Conservation (phyloP, 2,888 invertebrate genomes). For the Cotesia congregata region DNA sequence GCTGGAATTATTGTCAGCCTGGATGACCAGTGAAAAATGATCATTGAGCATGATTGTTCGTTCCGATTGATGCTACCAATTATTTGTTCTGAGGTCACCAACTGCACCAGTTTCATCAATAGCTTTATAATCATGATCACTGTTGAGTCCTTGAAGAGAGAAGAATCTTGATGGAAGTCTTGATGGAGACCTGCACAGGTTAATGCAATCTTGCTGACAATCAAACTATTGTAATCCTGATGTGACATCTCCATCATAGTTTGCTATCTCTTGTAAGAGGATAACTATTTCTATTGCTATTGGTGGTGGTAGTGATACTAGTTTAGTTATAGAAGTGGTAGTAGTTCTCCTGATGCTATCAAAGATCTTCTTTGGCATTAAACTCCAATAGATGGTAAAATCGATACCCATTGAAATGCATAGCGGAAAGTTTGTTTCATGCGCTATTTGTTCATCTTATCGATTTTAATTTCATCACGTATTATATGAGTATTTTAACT, state of each 20-base stretch:
- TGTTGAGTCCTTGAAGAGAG: too few relatives aligned
- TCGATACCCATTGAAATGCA: slow-evolving; percentile 37
- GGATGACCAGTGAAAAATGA: not conserved
- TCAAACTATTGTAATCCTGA: not conserved
- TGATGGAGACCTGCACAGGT: not conserved
- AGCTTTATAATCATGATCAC: too few relatives aligned
- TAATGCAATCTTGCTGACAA: not conserved
- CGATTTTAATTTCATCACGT: slow-evolving; percentile 17
- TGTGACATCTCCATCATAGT: not conserved
- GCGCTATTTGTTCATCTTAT: slow-evolving; percentile 29
- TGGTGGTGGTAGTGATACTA: not conserved
- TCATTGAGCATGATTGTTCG: not conserved
- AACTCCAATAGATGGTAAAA: slow-evolving; percentile 2
- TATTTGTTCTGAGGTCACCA: not conserved
- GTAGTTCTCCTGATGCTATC: not conserved
- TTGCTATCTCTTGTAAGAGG: too few relatives aligned
- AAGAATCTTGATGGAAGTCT: too few relatives aligned
- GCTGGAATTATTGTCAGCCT: slow-evolving; percentile 26
- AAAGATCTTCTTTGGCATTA: not conserved
- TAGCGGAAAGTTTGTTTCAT: slow-evolving; percentile 31
- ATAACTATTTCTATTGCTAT: not conserved
- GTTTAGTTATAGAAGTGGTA: not conserved
- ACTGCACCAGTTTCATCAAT: too few relatives aligned
- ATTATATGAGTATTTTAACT: slow-evolving; percentile 12
- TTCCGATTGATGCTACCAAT: not conserved